Base-by-base conservation (phyloP, 2,888 invertebrate species). In the Rhamnusium bicolor region DNA sequence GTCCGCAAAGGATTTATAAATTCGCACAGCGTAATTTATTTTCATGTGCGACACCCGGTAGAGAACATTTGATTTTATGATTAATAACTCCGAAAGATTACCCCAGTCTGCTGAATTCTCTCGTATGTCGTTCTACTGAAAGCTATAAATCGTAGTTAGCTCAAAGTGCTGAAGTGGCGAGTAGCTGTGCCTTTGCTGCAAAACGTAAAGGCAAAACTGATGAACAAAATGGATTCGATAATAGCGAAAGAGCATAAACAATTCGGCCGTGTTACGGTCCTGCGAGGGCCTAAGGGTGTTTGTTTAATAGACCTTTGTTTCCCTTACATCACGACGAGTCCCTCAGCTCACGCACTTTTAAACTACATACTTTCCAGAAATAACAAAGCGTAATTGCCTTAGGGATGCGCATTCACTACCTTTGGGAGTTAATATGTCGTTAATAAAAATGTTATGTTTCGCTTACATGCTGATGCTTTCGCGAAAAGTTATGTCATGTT, bases 251-350 rank as follows among this genome's bases (percentile, higher is more conserved):
- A 32, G 21, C 46, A 67, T 56, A 67, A 67, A 67, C 67, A 67
- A 67, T 67, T 21, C 65, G 29, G 29, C 29, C 24, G 14, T 10
- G 47, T 24, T 53, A 24, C 56, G 46, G 67, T 74, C 76, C 78
- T 66, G 71, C 66, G 68, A 75, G 76, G 66, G 78, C 77, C 79
- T 47, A 68, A 61, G 72, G 74, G 74, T 70, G 75, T 75, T 60
- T 71, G 71, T 69, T 73, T 75, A 77, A 77, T 75, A 75, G 72
- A 63, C 70, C 72, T 65, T 72, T 67, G 63, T 71, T 69, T 67
- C 56, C 67, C 54, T 63, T 58, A 68, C 72, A 65, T 60, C 70
- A 63, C 56, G 65, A 58, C 29, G 47, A 19, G 61, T 62, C 69
- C 62, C 54, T 29, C 27, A 18, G 63, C 63, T 53, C 62, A 27